These are phyloP conservation scores for Drosophila cognata DNA, from an alignment of 2,888 invertebrate genomes.

Conservation along the genomic window DNA sequence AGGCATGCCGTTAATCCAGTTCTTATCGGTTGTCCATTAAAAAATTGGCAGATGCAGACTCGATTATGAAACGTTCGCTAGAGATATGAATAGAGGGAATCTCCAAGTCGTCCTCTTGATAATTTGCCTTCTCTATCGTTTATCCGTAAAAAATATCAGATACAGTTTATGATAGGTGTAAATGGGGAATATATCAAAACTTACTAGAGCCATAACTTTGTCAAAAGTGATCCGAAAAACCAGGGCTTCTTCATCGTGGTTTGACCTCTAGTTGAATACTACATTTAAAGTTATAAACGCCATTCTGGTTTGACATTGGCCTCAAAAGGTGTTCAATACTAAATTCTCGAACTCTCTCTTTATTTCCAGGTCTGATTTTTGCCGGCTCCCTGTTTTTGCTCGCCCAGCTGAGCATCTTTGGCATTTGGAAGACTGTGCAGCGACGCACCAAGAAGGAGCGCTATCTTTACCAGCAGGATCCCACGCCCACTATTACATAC, in stretches of 20 bases:
- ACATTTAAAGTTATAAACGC: neutral
- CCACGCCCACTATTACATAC: slow-evolving; percentile 77
- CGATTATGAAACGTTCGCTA: neutral
- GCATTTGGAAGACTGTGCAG: slow-evolving; percentile 90
- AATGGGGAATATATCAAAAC: neutral
- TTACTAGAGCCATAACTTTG: neutral
- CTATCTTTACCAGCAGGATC: slow-evolving; percentile 82
- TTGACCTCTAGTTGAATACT: neutral
- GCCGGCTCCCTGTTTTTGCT: slow-evolving; percentile 94
- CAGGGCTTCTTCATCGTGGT: neutral
- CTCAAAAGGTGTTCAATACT: neutral
- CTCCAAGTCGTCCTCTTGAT: neutral
- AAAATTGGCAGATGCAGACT: neutral
- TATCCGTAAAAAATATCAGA: neutral
- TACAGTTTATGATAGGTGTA: neutral
- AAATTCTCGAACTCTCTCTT: neutral
- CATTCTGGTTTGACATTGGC: neutral
- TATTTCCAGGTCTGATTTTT: slow-evolving; percentile 90
- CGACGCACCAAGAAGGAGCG: slow-evolving; percentile 83
- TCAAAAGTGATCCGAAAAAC: neutral
- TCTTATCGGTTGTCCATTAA: neutral
- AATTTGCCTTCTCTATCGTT: neutral
- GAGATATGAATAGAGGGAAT: neutral
- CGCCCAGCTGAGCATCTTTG: slow-evolving; percentile 94
- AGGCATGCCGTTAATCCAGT: slow-evolving; percentile 34